Evolutionary conservation across 2,113 vertebrate species (phyloP), one percentile per base, ranked within the genome.

Genomic region (Muntiacus reevesi): DNA sequence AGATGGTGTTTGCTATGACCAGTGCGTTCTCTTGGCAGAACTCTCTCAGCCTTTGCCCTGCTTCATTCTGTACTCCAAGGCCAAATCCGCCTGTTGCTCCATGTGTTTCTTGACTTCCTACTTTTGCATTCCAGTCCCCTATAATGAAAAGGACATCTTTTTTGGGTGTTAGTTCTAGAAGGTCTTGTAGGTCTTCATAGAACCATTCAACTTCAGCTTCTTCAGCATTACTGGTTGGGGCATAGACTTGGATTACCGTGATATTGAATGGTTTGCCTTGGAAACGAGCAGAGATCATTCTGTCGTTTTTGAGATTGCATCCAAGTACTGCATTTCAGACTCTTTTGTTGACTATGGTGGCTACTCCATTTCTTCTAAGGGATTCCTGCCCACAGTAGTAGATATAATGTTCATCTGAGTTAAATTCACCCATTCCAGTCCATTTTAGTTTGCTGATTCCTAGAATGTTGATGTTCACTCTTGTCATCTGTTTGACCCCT

Each of bases 391-490:
- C 10, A 21, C 4, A 21, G 9, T 71, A 36, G 64, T 71, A 71
- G n/a, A 21, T 21, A 36, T 71, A 36, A 71, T 71, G 64, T 9
- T 36, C 17, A 71, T 36, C 9, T 71, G 64, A 71, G n/a, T 71
- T 71, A 71, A 71, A 71, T 21, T 36, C n/a, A 71, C 9, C n/a
- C 64, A 36, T 71, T 71, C n/a, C 1, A 36, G 64, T 36, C n/a
- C 64, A 71, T 71, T 11, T 36, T 71, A 21, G 9, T 71, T 71
- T 9, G 5, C n/a, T 36, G 17, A 71, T 71, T 36, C n/a, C 17
- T 71, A 21, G n/a, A 71, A 71, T 71, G n/a, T 71, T 0, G 2
- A 21, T 0, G 0, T 71, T 71, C 64, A 36, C n/a, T 36, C 64
- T 36, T 36, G 9, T 17, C n/a, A 11, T 71, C 64, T 36, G 17